Evolutionary conservation across 2,888 invertebrate genomes (phyloP).

Genomic region (Sarcophaga subvicina): DNA sequence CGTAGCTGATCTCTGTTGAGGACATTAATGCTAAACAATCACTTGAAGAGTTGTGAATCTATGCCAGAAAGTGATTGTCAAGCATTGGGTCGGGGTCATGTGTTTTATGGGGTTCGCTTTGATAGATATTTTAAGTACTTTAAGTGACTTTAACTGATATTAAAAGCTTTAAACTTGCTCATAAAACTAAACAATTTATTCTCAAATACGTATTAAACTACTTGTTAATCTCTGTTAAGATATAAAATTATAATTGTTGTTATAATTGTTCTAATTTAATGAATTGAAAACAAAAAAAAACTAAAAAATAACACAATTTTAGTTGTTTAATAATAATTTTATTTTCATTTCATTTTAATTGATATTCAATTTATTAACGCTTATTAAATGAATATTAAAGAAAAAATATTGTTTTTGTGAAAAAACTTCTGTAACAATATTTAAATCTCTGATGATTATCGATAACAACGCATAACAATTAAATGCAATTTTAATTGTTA

Average conservation of each 20-base stretch:
- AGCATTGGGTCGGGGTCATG: no score
- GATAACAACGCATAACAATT: conserved; percentile 69
- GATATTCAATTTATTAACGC: conserved; percentile 56
- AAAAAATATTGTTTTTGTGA: conserved; percentile 33
- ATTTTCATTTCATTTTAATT: conserved; percentile 38
- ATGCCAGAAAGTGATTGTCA: no score
- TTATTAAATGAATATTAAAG: conserved; percentile 46
- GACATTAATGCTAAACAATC: no score
- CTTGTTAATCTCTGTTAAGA: no score
- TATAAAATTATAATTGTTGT: background rate
- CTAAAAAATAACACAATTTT: conserved; percentile 18
- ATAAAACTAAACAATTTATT: no score
- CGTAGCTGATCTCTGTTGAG: no score
- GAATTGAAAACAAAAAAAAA: background rate
- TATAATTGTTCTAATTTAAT: conserved; percentile 18
- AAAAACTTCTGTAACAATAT: conserved; percentile 52
- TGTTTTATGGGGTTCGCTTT: no score
- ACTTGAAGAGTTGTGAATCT: no score
- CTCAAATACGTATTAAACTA: no score
- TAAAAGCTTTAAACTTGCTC: no score
- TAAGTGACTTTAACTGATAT: no score
- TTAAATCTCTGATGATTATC: conserved; percentile 42
- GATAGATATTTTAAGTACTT: no score
- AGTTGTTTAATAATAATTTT: conserved; percentile 18
- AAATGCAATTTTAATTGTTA: conserved; percentile 52